These are phyloP conservation scores for Thermophis baileyi DNA, from an alignment of 2,113 vertebrate genomes.

Conservation along the genomic window DNA sequence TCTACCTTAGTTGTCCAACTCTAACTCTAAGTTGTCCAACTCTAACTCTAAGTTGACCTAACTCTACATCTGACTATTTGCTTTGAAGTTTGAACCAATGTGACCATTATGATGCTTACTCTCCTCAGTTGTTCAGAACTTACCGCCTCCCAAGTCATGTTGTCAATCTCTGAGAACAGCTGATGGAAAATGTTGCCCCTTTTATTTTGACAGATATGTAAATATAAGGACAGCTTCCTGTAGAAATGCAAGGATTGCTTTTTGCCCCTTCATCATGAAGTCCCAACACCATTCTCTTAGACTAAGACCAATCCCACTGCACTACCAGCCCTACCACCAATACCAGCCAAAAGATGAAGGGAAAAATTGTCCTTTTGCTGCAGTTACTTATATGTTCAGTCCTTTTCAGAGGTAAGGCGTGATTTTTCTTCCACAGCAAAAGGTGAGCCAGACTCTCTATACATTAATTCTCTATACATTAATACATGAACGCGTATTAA, in stretches of 20 bases:
- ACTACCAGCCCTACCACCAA: not conserved
- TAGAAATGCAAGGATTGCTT: not conserved
- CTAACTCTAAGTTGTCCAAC: no score
- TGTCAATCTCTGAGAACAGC: not conserved
- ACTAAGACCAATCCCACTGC: not conserved
- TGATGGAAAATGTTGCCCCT: not conserved
- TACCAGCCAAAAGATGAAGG: not conserved
- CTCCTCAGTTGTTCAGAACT: not conserved
- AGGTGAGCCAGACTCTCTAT: no score
- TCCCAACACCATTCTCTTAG: not conserved
- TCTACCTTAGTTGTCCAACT: no score
- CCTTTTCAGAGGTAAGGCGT: not conserved
- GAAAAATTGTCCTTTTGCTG: not conserved
- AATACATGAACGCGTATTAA: not conserved
- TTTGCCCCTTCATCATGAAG: not conserved
- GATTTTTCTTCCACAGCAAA: not conserved
- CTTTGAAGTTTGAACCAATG: not conserved
- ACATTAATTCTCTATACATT: no score
- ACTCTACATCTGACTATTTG: not conserved
- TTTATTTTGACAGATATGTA: not conserved
- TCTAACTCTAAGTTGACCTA: no score
- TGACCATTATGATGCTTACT: not conserved
- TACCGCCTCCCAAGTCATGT: not conserved
- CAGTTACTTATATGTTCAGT: not conserved
- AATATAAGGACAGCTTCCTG: not conserved